Conservation (phyloP, 2,113 vertebrate genomes). For the Patagioenas fasciata region DNA sequence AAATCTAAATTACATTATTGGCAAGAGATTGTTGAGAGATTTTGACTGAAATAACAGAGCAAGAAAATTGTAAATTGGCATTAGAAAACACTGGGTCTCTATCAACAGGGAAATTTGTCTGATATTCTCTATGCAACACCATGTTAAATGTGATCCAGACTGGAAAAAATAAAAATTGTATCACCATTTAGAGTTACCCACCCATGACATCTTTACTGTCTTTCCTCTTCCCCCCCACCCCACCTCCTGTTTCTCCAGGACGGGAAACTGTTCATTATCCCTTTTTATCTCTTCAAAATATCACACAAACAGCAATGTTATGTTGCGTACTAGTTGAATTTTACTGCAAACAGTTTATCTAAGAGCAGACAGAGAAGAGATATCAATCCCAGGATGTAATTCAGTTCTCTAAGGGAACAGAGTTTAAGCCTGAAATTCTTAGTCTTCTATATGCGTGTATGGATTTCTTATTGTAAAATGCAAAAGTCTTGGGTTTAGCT, state of each 20-base stretch:
- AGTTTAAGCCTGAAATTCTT: background rate
- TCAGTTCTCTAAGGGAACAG: background rate
- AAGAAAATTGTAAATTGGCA: background rate
- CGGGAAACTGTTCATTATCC: background rate
- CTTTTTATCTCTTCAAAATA: background rate
- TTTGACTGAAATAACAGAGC: background rate
- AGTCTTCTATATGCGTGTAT: background rate
- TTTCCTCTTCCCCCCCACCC: no score
- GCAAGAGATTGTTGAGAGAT: background rate
- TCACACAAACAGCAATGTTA: background rate
- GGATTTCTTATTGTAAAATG: background rate
- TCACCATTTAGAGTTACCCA: background rate
- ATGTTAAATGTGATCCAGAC: background rate
- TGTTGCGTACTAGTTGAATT: background rate
- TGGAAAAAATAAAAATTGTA: background rate
- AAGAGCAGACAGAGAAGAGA: background rate
- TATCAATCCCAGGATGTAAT: background rate
- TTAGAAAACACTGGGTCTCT: background rate
- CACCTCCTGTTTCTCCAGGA: background rate
- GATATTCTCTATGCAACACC: background rate
- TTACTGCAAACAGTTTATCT: background rate
- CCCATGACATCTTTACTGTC: background rate
- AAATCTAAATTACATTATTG: background rate
- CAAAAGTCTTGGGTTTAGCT: background rate
- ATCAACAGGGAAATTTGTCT: background rate